phyloP scores from a whole-genome alignment of 2,797 vertebrate genomes.

The Cossypha polioptera region DNA sequence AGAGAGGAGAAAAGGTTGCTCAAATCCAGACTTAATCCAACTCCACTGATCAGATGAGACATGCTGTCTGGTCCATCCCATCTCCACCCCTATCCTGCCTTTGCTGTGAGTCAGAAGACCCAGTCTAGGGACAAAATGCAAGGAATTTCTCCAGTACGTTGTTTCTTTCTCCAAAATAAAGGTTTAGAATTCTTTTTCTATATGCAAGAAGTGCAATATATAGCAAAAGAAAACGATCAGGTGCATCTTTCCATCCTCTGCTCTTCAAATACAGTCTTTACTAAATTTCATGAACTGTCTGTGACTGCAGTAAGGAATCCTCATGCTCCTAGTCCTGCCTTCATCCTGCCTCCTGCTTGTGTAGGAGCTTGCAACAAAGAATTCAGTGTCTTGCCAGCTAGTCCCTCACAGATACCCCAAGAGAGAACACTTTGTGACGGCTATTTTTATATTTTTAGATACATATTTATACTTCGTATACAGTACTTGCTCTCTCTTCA shows the following conservation, averaged over 20 bases:
- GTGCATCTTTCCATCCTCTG: neutral
- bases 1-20: neutral
- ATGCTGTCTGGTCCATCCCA: neutral
- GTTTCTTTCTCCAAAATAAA: neutral
- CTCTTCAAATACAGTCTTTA: neutral
- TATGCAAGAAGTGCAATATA: neutral
- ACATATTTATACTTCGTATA: neutral
- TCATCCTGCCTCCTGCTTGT: accelerated
- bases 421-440: neutral
- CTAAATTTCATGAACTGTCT: neutral
- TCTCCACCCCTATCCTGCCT: neutral
- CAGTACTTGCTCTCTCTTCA: neutral
- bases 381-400: neutral
- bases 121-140: neutral
- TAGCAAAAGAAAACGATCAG: neutral
- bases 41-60: neutral
- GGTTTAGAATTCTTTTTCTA: neutral
- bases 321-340: neutral
- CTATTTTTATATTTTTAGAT: neutral
- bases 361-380: neutral
- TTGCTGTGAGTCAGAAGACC: neutral
- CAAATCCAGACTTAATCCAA: neutral
- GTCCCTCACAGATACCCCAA: neutral
- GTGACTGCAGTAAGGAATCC: neutral
- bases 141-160: neutral